These are phyloP conservation scores for Adrianichthys oophorus DNA, from an alignment of 2,797 vertebrate genomes.

Conservation along the genomic window DNA sequence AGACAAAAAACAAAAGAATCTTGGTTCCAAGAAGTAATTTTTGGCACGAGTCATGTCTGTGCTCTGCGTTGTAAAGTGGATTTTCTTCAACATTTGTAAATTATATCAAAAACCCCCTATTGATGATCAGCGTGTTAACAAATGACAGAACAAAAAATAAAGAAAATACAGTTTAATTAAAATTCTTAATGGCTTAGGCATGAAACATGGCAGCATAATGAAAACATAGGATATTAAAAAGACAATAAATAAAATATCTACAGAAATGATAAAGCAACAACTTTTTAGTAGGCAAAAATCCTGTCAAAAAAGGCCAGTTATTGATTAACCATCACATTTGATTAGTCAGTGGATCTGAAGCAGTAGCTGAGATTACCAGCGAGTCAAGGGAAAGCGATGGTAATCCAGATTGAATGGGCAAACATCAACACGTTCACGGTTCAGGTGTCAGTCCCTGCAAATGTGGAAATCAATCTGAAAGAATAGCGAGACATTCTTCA, in stretches of 20 bases:
- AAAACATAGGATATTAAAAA: constrained; percentile 74
- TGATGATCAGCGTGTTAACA: constrained; percentile 3
- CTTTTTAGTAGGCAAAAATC: constrained; percentile 61
- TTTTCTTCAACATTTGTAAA: no score
- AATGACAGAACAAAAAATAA: constrained; percentile 53
- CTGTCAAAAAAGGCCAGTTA: constrained; percentile 56
- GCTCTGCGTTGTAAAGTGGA: no score
- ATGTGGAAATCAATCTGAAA: no score
- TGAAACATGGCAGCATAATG: constrained; percentile 74
- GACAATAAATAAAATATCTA: constrained; percentile 81
- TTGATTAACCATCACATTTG: constrained; percentile 19
- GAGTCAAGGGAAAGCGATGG: constrained; percentile 13
- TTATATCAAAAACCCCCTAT: no score
- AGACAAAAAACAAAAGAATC: no score
- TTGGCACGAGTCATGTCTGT: no score
- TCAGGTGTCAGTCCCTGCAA: no score
- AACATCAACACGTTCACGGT: no score
- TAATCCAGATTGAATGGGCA: neutral
- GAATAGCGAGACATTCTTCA: no score
- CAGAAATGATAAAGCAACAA: constrained; percentile 59
- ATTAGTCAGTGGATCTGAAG: constrained; percentile 27
- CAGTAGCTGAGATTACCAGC: constrained; percentile 8
- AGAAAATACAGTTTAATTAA: constrained; percentile 81
- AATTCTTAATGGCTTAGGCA: constrained; percentile 80
- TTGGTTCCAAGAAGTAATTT: no score